phyloP scores from a whole-genome alignment of 2,113 vertebrate species.

The Nesogale talazaci region DNA sequence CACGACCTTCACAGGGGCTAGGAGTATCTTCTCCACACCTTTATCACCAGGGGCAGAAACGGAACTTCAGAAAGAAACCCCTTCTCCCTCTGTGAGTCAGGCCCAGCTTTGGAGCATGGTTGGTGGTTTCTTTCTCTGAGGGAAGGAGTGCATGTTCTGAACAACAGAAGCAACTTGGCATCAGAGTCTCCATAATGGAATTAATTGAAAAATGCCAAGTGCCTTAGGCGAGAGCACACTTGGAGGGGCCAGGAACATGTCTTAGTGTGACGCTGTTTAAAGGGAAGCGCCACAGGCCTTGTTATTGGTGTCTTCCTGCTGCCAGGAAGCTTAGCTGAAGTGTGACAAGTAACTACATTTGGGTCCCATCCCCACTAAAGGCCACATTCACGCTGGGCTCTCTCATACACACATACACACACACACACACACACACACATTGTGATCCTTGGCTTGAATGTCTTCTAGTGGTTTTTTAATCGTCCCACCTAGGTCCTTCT shows the following conservation, averaged over 20 bases:
- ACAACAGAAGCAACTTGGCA: background rate
- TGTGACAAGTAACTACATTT: constrained; percentile 58
- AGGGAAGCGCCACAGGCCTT: background rate
- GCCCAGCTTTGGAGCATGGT: background rate
- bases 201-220: constrained; percentile 9
- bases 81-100: background rate
- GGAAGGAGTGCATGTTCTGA: background rate
- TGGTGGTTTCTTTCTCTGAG: constrained; percentile 18
- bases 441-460: background rate
- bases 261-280: background rate
- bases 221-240: background rate
- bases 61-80: constrained; percentile 10
- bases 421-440: too few species aligned
- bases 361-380: constrained; percentile 29
- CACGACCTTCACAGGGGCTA: background rate
- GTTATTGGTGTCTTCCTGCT: constrained; percentile 54
- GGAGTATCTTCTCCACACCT: background rate
- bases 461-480: constrained; percentile 23
- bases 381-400: background rate
- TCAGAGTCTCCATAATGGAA: background rate
- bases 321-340: constrained; percentile 38
- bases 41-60: background rate
- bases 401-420: too few species aligned
- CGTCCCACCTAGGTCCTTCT: background rate
- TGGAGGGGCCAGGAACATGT: background rate